Evolutionary conservation across 2,797 vertebrate genomes (phyloP).

Genomic region (Diplodus puntazzo): DNA sequence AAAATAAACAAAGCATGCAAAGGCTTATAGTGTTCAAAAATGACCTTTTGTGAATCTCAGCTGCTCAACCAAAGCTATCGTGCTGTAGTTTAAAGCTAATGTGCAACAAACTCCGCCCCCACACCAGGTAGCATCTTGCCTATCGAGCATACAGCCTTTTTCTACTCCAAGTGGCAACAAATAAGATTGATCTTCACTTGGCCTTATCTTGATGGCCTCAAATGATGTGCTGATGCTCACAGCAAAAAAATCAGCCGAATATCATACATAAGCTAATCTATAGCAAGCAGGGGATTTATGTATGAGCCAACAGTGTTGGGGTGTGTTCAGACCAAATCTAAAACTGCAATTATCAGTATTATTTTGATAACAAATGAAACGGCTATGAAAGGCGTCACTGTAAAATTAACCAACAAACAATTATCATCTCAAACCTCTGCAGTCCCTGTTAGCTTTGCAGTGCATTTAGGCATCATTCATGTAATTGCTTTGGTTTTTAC

Average conservation of each 20-base stretch:
- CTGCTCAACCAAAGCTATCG: not conserved
- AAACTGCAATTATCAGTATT: not conserved
- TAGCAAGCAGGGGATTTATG: not conserved
- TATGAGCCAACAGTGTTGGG: not conserved
- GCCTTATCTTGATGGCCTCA: not conserved
- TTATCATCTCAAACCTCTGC: not conserved
- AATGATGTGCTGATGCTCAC: not conserved
- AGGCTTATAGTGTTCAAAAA: not conserved
- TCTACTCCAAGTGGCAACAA: not conserved
- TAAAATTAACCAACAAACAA: not conserved
- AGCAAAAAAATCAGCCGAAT: not conserved
- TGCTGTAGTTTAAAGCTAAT: not conserved
- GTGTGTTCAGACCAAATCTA: not conserved
- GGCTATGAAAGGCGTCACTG: too few relatives aligned
- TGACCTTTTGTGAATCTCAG: not conserved
- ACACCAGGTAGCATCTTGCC: not conserved
- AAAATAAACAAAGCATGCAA: not conserved
- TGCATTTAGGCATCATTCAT: not conserved
- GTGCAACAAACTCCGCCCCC: not conserved
- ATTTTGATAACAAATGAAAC: not conserved
- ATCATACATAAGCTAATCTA: not conserved
- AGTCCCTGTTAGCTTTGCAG: not conserved
- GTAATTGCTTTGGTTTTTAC: not conserved
- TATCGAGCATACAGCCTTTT: not conserved
- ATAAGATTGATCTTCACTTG: not conserved